Evolutionary conservation across 2,888 invertebrate species (phyloP).

Genomic region (Nesidiocoris tenuis): DNA sequence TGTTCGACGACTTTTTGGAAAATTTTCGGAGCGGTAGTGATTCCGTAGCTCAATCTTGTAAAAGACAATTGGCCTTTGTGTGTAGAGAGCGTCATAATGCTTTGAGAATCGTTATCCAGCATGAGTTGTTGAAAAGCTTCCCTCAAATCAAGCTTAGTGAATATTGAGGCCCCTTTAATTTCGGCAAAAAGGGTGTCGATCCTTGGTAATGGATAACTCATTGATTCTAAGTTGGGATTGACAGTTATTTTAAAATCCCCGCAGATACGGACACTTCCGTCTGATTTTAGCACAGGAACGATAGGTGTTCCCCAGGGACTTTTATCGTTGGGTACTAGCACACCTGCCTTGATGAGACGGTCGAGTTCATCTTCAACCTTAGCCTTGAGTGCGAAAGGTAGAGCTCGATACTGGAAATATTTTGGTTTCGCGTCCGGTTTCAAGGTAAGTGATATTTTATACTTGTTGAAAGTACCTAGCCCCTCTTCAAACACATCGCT

Average conservation of each 20-base stretch:
- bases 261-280: slow-evolving; percentile 53
- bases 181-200: slow-evolving; percentile 49
- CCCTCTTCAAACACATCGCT: too few relatives aligned
- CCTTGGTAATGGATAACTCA: slow-evolving; percentile 50
- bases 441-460: background rate
- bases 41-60: background rate
- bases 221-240: slow-evolving; percentile 51
- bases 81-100: too few relatives aligned
- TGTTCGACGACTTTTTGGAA: slow-evolving; percentile 2
- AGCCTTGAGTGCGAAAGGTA: slow-evolving; percentile 50
- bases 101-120: too few relatives aligned
- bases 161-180: background rate
- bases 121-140: slow-evolving; percentile 23
- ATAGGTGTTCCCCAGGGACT: slow-evolving; percentile 53
- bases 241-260: slow-evolving; percentile 53
- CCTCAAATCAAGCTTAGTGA: background rate
- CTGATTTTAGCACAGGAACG: slow-evolving; percentile 53
- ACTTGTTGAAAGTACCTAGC: too few relatives aligned
- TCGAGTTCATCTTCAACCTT: slow-evolving; percentile 50
- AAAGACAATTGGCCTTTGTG: background rate
- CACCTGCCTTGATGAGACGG: slow-evolving; percentile 47
- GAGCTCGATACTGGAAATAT: slow-evolving; percentile 49
- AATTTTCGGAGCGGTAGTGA: background rate
- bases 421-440: slow-evolving; percentile 33
- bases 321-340: slow-evolving; percentile 48